Evolutionary conservation across 2,888 invertebrate genomes (phyloP).

Genomic region (Drymonia ruficornis): DNA sequence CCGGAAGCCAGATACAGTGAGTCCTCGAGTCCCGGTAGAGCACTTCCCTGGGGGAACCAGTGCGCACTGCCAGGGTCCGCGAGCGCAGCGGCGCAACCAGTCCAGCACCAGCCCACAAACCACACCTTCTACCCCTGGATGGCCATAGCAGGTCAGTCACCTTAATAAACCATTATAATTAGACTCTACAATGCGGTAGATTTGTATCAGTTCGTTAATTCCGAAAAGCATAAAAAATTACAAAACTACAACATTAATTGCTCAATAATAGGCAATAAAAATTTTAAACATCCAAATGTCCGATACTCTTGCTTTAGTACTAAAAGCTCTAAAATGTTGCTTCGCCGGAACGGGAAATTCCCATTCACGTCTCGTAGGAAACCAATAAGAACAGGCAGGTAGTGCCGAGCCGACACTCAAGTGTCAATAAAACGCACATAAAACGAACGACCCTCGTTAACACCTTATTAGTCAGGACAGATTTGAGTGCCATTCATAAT

Average conservation of each 20-base stretch:
- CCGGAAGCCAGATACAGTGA: conserved; percentile 95
- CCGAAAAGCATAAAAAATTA: conserved; percentile 20
- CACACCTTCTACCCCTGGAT: conserved; percentile 99
- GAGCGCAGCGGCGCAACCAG: conserved; percentile 92
- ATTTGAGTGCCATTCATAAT: conserved; percentile 72
- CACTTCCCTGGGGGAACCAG: conserved; percentile 94
- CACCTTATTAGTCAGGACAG: conserved; percentile 76
- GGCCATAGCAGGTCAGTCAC: conserved; percentile 97
- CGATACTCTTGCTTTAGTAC: conserved; percentile 22
- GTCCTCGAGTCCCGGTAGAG: conserved; percentile 91
- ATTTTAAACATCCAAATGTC: conserved; percentile 40
- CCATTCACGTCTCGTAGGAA: conserved; percentile 56
- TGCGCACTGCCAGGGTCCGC: conserved; percentile 93
- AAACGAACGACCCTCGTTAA: conserved; percentile 79
- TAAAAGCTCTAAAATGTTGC: conserved; percentile 70
- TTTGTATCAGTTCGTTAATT: conserved; percentile 27
- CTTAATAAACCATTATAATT: conserved; percentile 17
- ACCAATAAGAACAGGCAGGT: conserved; percentile 71
- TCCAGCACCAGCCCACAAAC: conserved; percentile 95
- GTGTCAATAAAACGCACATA: conserved; percentile 80
- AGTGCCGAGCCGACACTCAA: conserved; percentile 56
- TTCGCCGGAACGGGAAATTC: conserved; percentile 28
- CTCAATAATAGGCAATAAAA: conserved; percentile 43
- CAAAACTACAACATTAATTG: conserved; percentile 39
- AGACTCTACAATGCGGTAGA: conserved; percentile 11